Evolutionary conservation across 2,113 vertebrate species (phyloP), one percentile per base, ranked within the genome.

Genomic region (Chaenocephalus aceratus): DNA sequence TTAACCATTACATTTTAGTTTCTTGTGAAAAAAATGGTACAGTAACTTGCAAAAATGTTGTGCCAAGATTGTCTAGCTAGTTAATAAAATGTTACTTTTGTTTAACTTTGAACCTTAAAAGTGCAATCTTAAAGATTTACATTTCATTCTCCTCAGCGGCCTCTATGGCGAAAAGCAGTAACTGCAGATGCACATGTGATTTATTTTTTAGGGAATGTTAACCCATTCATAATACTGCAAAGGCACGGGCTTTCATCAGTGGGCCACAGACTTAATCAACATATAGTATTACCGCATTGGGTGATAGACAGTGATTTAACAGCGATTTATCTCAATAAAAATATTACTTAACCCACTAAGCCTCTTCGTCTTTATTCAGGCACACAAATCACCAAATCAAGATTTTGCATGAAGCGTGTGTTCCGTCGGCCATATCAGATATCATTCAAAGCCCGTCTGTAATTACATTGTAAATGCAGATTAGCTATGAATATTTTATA

Each of bases 391-490:
- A 80, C 72, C 70, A 87, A 89, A 92, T 91, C 81, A 72, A 90
- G 85, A 92, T 89, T 87, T 91, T 82, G 66, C 70, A 58, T 74
- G 72, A 78, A 86, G 88, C 73, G 36, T 71, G 81, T 84, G 73
- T 84, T 86, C 83, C 16, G 68, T 68, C 54, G 74, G 87, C 90
- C 84, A 86, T 90, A 89, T 92, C 91, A 88, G 75, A 90, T 93
- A 92, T 90, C 89, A 83, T 84, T 93, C 82, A 93, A 87, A 91
- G 85, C 86, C 68, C 13, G 81, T 76, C 89, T 91, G 92, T 92
- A 94, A 95, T 94, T 90, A 94, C 91, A 93, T 90, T 91, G 91
- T 91, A 90, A 93, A 94, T 92, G 90, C 88, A 94, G 93, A 95
- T 95, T 93, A 94, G 86, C 90, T 75, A 91, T 94, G 92, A 94